phyloP scores from a whole-genome alignment of 2,113 vertebrate species.

The Tychaedon coryphoeus region DNA sequence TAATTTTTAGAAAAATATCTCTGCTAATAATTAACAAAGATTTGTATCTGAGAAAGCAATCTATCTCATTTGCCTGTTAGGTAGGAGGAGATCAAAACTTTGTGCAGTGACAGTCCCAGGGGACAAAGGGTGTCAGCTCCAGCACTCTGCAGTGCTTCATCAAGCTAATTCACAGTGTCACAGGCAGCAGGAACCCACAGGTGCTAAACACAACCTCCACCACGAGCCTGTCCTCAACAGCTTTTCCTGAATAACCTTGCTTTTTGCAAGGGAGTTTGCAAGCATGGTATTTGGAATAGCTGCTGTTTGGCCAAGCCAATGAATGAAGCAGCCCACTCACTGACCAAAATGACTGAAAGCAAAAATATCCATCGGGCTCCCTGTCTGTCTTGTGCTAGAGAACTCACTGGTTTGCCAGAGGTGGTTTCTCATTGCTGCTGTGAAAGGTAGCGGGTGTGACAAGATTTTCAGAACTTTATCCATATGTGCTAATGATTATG shows the following conservation, averaged over 20 bases:
- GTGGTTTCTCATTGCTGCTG: not conserved
- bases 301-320: not conserved
- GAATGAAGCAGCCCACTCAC: not conserved
- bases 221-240: not conserved
- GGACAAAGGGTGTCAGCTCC: not conserved
- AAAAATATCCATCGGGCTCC: not conserved
- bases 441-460: not conserved
- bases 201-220: not conserved
- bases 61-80: slow-evolving; percentile 39
- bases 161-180: slow-evolving; percentile 6
- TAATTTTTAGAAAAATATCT: not conserved
- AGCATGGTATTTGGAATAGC: accelerated
- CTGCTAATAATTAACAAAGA: slow-evolving; percentile 12
- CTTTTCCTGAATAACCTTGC: not conserved
- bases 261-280: not conserved
- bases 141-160: not conserved
- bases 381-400: not conserved
- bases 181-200: not conserved
- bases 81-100: slow-evolving; percentile 28
- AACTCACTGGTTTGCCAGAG: not conserved
- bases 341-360: not conserved
- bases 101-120: not conserved
- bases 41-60: slow-evolving; percentile 8
- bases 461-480: not conserved
- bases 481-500: not conserved